A percentile compares a stretch with the other conserved stretches of the same genome.
phyloP scores from a whole-genome alignment of 2,797 vertebrate species.

The Remorina albescens region DNA sequence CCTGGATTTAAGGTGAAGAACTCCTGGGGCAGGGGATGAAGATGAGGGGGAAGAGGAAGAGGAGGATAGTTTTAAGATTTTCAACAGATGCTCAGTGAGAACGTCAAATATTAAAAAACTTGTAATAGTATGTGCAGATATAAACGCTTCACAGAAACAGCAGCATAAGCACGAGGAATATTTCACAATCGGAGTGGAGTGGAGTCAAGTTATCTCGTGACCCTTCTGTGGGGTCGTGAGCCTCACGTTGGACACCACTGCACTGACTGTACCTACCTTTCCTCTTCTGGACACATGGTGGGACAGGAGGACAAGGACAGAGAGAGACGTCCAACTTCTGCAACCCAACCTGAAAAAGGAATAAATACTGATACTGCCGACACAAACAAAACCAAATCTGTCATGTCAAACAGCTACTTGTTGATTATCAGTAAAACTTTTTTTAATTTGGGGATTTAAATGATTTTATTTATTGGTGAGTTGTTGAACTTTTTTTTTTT shows the following conservation, averaged over 20 bases:
- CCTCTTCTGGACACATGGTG: constrained; percentile 57
- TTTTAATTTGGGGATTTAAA: neutral
- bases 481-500: neutral
- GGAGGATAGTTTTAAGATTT: too few relatives aligned
- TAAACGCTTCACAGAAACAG: too few relatives aligned
- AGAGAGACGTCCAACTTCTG: neutral
- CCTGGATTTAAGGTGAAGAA: too few relatives aligned
- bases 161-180: too few relatives aligned
- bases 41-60: too few relatives aligned
- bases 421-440: neutral
- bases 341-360: neutral
- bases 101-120: too few relatives aligned
- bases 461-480: neutral
- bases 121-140: too few relatives aligned
- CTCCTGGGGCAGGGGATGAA: too few relatives aligned
- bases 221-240: too few relatives aligned
- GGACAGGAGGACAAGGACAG: constrained; percentile 48
- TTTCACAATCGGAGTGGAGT: too few relatives aligned
- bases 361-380: neutral
- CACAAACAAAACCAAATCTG: neutral
- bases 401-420: neutral
- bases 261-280: constrained; percentile 11
- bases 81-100: too few relatives aligned
- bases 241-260: neutral
- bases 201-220: neutral